Evolutionary conservation across 2,888 invertebrate species (phyloP).

Genomic region (Leptura quadrifasciata): DNA sequence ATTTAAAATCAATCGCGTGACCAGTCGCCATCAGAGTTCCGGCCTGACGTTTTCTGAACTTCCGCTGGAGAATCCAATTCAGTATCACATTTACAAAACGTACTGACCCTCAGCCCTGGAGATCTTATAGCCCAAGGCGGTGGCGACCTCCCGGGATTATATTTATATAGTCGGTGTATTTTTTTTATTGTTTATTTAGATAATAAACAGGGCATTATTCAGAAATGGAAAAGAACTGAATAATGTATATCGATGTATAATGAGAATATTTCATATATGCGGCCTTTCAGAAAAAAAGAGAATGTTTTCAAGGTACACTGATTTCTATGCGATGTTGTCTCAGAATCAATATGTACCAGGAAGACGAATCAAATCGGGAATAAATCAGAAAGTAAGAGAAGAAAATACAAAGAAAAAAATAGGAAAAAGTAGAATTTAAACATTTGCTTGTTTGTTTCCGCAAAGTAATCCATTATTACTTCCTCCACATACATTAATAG

Average conservation of each 20-base stretch:
- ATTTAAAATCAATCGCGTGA: constrained; percentile 70
- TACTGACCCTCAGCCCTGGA: constrained; percentile 21
- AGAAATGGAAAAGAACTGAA: neutral
- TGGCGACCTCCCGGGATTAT: neutral
- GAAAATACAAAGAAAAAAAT: too few species aligned
- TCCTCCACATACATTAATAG: too few species aligned
- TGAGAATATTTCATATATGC: neutral
- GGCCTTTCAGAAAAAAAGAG: neutral
- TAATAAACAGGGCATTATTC: neutral
- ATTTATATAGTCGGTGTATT: neutral
- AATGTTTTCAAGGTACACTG: neutral
- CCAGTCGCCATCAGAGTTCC: constrained; percentile 66
- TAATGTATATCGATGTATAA: neutral
- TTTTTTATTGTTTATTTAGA: constrained; percentile 11
- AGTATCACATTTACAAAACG: constrained; percentile 37
- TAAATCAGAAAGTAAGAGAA: too few species aligned
- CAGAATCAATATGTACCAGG: too few species aligned
- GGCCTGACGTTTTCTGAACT: constrained; percentile 62
- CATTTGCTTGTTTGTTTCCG: too few species aligned
- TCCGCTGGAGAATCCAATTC: constrained; percentile 54
- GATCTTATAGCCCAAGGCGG: constrained; percentile 20
- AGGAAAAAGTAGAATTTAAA: too few species aligned
- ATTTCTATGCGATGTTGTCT: neutral
- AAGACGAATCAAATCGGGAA: too few species aligned
- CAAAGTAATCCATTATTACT: too few species aligned